phyloP scores from a whole-genome alignment of 2,797 vertebrate genomes.

The Sebastes baramenuke region DNA sequence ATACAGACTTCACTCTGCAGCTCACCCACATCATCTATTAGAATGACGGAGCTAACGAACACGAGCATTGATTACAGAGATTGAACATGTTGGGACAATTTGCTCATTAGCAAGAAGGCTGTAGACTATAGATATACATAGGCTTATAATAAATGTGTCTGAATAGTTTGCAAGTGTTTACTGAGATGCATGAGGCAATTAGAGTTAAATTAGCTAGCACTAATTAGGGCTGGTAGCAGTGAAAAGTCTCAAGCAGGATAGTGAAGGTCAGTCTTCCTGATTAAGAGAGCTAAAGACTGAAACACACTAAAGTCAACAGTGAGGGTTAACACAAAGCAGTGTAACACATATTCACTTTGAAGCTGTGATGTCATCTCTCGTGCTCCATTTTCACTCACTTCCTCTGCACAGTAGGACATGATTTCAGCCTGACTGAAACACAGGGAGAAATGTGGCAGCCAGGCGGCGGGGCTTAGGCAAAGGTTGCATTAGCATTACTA shows the following conservation, averaged over 20 bases:
- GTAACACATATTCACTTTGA: not conserved
- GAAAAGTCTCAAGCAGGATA: constrained; percentile 11
- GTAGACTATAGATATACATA: not conserved
- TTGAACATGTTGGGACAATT: not conserved
- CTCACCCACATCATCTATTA: not conserved
- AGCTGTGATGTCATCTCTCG: not conserved
- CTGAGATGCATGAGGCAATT: constrained; percentile 27
- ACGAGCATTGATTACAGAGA: not conserved
- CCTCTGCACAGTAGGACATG: constrained; percentile 11
- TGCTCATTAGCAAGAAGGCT: not conserved
- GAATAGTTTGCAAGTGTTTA: not conserved
- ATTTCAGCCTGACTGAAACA: constrained; percentile 16
- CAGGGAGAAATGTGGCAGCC: not conserved
- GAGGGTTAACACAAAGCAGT: not conserved
- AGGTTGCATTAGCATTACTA: constrained; percentile 26
- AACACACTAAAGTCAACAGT: not conserved
- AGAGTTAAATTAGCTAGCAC: constrained; percentile 10
- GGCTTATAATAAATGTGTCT: not conserved
- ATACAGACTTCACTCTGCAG: not conserved
- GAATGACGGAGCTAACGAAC: not conserved
- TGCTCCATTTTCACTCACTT: not conserved
- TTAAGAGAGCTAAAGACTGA: not conserved
- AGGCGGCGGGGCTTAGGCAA: constrained; percentile 15
- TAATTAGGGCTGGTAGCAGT: constrained; percentile 19
- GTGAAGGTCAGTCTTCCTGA: constrained; percentile 10